phyloP scores from a whole-genome alignment of 2,888 invertebrate species.

The Panzeria rudis region DNA sequence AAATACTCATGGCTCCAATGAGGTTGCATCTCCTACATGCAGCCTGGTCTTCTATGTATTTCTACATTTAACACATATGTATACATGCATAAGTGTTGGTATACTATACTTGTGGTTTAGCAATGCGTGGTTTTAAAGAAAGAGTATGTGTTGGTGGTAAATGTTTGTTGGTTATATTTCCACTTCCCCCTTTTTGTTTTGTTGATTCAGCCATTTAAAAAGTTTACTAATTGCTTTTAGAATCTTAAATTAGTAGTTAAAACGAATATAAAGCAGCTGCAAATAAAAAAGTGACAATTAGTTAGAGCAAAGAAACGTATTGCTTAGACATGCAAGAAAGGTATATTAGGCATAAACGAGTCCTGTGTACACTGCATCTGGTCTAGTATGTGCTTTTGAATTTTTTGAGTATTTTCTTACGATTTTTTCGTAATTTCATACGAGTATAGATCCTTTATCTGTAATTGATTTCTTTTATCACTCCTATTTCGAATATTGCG shows the following conservation, averaged over 20 bases:
- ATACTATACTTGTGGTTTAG: neutral
- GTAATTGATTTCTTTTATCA: no score
- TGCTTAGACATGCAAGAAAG: neutral
- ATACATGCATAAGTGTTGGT: neutral
- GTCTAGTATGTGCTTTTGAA: no score
- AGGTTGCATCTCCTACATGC: conserved; percentile 9
- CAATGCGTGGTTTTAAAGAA: conserved; percentile 17
- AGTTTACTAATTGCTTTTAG: conserved; percentile 60
- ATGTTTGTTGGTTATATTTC: neutral
- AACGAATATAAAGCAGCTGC: conserved; percentile 32
- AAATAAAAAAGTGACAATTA: conserved; percentile 25
- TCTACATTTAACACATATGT: neutral
- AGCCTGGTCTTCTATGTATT: neutral
- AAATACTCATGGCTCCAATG: neutral
- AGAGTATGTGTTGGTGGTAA: neutral
- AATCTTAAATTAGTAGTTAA: conserved; percentile 50
- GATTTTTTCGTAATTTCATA: no score
- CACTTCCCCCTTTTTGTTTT: neutral
- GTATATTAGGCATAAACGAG: no score
- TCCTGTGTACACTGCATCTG: neutral
- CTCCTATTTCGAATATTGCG: no score
- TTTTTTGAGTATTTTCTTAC: no score
- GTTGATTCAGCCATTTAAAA: conserved; percentile 27
- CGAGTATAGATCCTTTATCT: no score
- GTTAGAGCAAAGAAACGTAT: neutral